Base-by-base conservation (phyloP, 2,888 invertebrate genomes). In the Aphodius granarius region DNA sequence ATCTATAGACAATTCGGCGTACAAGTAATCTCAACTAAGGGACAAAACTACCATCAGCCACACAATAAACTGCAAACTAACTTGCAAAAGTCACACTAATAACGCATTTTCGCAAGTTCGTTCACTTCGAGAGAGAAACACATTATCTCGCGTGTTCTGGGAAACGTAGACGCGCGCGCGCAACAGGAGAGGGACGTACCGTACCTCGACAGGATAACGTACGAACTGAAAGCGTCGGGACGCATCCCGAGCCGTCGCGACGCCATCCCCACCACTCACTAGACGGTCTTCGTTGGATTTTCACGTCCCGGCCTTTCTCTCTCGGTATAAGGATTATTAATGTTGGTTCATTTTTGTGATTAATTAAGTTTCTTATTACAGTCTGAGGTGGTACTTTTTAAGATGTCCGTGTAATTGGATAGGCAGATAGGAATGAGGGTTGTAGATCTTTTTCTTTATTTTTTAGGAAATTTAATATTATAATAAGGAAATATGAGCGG, bases 211-310 rank as follows among this genome's bases (percentile, higher is more conserved):
- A 81, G 78, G 76, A 79, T 77, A 81, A 81, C 79, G 80, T 80
- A 78, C 81, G 79, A 78, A 83, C 83, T 83, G 83, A 80, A 79
- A 80, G 82, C 83, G 82, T 82, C 83, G 78, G 75, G 83, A 81
- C 82, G 83, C 82, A 76, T 76, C 79, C 79, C 79, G 1, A 43
- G 43, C 43, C 79, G 75, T 79, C 78, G 76, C 18, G 65, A 17
- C 66, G 73, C 16, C 73, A 19, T 65, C 66, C 73, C 73, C 73
- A 65, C 65, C 73, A 65, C 3, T 43, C 43, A 13, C 43, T 6
- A 9, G 9, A 13, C 43, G 43, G 43, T 9, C 43, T 6, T 13
- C 43, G 43, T 6, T 13, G n/a, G 43, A 43, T 43, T 43, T 43
- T 43, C 43, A 43, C 43, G 43, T 43, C 43, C 43, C 43, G 43